Conservation (phyloP, 2,888 invertebrate genomes). For the Apoda limacodes region DNA sequence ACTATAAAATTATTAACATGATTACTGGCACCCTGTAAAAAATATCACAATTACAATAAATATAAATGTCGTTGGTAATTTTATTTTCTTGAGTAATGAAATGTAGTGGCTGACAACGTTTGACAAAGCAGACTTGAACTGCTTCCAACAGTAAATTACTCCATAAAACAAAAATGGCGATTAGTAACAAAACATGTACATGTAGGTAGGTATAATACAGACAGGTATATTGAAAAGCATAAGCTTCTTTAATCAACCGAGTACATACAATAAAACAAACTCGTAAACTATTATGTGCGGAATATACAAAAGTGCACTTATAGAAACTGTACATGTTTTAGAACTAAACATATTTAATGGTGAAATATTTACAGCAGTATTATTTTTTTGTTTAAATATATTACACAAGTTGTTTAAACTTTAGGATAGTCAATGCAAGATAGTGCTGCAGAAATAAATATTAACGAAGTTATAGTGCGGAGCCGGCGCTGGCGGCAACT, state of each 20-base stretch:
- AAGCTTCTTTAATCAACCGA: conserved; percentile 63
- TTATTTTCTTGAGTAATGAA: conserved; percentile 56
- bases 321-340: conserved; percentile 72
- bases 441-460: conserved; percentile 70
- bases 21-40: conserved; percentile 67
- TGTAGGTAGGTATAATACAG: conserved; percentile 62
- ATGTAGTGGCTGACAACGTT: conserved; percentile 37
- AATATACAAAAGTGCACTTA: conserved; percentile 71
- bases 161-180: conserved; percentile 53
- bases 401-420: conserved; percentile 62
- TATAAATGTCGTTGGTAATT: conserved; percentile 31
- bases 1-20: conserved; percentile 43
- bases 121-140: conserved; percentile 44
- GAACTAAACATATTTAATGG: conserved; percentile 69
- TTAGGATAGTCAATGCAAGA: conserved; percentile 68
- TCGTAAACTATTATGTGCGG: conserved; percentile 65
- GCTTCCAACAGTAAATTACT: conserved; percentile 30
- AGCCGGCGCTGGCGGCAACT: conserved; percentile 73
- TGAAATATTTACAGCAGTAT: conserved; percentile 71
- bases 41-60: conserved; percentile 63
- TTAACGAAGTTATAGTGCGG: conserved; percentile 63
- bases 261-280: conserved; percentile 61
- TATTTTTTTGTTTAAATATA: conserved; percentile 38
- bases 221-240: conserved; percentile 65
- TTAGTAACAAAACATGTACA: conserved; percentile 72